Conservation (phyloP, 2,797 vertebrate genomes). For the Sebastes aleutianus region DNA sequence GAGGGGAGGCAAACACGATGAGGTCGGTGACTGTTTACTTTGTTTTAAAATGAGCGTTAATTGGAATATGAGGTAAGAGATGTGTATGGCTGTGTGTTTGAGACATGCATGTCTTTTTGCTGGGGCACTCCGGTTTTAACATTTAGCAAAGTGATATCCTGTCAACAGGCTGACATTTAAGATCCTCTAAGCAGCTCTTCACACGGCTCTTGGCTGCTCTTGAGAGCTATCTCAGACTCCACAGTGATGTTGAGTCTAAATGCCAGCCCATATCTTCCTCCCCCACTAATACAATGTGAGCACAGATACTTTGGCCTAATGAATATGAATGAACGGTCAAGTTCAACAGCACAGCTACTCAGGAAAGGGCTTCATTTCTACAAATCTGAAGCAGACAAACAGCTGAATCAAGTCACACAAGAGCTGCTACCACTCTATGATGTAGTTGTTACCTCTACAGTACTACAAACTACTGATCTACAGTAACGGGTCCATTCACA, state of each 20-base stretch:
- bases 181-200: constrained; percentile 17
- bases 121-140: constrained; percentile 26
- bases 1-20: constrained; percentile 27
- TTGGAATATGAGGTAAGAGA: constrained; percentile 14
- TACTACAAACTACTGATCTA: background rate
- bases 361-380: background rate
- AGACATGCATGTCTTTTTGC: constrained; percentile 28
- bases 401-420: constrained; percentile 7
- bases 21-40: constrained; percentile 6
- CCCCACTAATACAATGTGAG: constrained; percentile 34
- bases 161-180: constrained; percentile 62
- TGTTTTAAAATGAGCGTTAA: constrained; percentile 8
- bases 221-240: constrained; percentile 32
- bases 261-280: constrained; percentile 48
- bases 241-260: constrained; percentile 48
- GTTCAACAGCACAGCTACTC: constrained; percentile 13
- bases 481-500: constrained; percentile 9
- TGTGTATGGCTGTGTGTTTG: constrained; percentile 5
- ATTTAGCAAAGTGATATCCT: constrained; percentile 36
- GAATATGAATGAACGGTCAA: constrained; percentile 36
- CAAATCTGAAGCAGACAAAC: background rate
- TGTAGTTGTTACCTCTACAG: background rate
- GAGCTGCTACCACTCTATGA: background rate
- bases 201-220: constrained; percentile 40
- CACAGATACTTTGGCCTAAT: constrained; percentile 25